phyloP scores from a whole-genome alignment of 2,888 invertebrate species.

The Conistra vaccinii region DNA sequence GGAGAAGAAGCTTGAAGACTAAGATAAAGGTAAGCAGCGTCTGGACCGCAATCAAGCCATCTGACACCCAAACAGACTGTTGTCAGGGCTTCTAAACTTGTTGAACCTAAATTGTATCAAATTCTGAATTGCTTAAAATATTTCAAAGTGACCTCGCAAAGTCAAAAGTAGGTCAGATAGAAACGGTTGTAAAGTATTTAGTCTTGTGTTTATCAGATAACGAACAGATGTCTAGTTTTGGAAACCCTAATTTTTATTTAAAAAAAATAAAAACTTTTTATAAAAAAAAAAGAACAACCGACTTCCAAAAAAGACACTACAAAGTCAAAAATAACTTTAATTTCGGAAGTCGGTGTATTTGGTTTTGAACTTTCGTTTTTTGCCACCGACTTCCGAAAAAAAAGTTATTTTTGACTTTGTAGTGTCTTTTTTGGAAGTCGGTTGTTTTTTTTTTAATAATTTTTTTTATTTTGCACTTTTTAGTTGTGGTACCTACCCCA shows the following conservation, averaged over 20 bases:
- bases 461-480: no score
- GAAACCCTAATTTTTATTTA: not conserved
- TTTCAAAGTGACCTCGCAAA: conserved; percentile 34
- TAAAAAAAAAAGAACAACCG: no score
- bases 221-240: not conserved
- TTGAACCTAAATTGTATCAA: conserved; percentile 35
- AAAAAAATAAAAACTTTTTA: no score
- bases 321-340: no score
- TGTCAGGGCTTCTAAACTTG: conserved; percentile 26
- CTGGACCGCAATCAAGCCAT: conserved; percentile 38
- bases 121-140: conserved; percentile 23
- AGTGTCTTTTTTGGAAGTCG: no score
- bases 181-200: conserved; percentile 11
- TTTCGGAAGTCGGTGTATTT: no score
- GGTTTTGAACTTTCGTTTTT: no score
- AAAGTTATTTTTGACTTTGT: no score
- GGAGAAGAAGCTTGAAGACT: not conserved
- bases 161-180: conserved; percentile 26
- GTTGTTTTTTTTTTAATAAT: no score
- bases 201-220: conserved; percentile 3
- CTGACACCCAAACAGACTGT: conserved; percentile 43
- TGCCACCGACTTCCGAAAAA: no score
- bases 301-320: no score
- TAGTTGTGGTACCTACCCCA: no score
- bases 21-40: conserved; percentile 17